Conservation (phyloP, 2,888 invertebrate genomes). For the Xestia rhomboidea region DNA sequence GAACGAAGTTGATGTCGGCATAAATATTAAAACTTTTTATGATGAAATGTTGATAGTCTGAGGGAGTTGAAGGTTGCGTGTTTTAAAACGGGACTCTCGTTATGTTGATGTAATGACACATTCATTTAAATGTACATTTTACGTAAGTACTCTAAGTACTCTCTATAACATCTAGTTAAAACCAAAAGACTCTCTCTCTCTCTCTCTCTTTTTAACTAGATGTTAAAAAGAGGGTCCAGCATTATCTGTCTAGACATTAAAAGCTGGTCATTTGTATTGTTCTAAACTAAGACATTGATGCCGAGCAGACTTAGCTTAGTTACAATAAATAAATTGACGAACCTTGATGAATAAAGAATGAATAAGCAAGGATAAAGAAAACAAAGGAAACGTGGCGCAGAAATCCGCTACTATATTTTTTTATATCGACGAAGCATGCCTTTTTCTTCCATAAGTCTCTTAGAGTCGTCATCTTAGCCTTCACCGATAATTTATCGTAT, state of each 20-base stretch:
- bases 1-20: conserved; percentile 50
- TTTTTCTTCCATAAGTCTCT: not conserved
- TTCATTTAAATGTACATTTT: not conserved
- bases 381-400: too few relatives aligned
- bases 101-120: conserved; percentile 33
- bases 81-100: conserved; percentile 28
- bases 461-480: too few relatives aligned
- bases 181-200: too few relatives aligned
- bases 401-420: not conserved
- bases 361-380: not conserved
- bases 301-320: not conserved
- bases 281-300: not conserved
- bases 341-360: not conserved
- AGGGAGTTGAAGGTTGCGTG: conserved; percentile 32
- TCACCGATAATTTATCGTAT: not conserved
- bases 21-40: conserved; percentile 46
- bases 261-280: conserved; percentile 16
- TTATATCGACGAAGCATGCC: not conserved
- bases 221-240: not conserved
- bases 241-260: conserved; percentile 6
- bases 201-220: not conserved
- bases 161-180: too few relatives aligned
- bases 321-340: not conserved
- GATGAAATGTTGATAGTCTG: conserved; percentile 30
- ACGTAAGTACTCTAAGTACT: not conserved